A percentile compares a stretch with the other conserved stretches of the same genome.
Evolutionary conservation across 2,113 vertebrate species (phyloP).

Genomic region (human (Homo sapiens)): GRCh38 chr6:132912001-132912500

Average conservation of each 20-base stretch:
- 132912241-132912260: neutral
- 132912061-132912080: neutral
- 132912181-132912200: neutral
- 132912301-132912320: neutral
- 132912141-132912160: neutral
- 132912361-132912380: neutral
- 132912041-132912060: neutral
- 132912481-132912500: neutral
- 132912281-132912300: neutral
- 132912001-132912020: slow-evolving; percentile 1
- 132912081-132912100: neutral
- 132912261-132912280: neutral
- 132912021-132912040: neutral
- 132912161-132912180: neutral
- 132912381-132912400: neutral
- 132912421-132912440: neutral
- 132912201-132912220: neutral
- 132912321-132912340: neutral
- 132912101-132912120: neutral
- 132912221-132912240: neutral
- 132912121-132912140: neutral
- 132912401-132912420: neutral
- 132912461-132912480: neutral
- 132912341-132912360: neutral
- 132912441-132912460: neutral